phyloP scores from a whole-genome alignment of 37 sponge, comb jelly and placozoan species.

The Beroe forskalii region DNA sequence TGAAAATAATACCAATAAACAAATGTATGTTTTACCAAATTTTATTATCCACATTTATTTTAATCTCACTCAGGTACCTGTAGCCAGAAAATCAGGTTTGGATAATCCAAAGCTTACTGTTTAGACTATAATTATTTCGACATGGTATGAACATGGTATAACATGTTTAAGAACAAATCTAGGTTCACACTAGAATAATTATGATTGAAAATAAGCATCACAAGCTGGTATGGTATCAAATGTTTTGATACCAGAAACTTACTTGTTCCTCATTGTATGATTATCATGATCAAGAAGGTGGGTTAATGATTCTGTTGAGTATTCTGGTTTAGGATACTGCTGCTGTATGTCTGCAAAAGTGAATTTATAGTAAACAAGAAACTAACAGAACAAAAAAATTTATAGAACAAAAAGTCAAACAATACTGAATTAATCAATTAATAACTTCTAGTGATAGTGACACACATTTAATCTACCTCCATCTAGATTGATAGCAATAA shows the following conservation, averaged over 20 bases:
- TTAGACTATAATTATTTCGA: neutral
- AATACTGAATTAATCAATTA: neutral
- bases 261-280: conserved; percentile 23
- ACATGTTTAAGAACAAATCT: too few relatives aligned
- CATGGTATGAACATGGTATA: too few relatives aligned
- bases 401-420: neutral
- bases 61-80: too few relatives aligned
- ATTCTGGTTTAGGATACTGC: conserved; percentile 14
- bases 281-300: conserved; percentile 50
- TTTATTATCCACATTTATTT: neutral
- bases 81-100: too few relatives aligned
- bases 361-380: neutral
- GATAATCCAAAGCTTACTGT: too few relatives aligned
- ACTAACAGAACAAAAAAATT: neutral
- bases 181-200: too few relatives aligned
- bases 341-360: conserved; percentile 31
- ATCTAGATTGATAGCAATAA: too few relatives aligned
- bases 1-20: neutral
- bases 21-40: neutral
- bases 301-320: conserved; percentile 39
- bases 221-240: too few relatives aligned
- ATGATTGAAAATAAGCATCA: too few relatives aligned
- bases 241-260: too few relatives aligned
- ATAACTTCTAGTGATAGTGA: neutral
- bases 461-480: neutral